Base-by-base conservation (phyloP, 2,113 vertebrate species). In the Prinia subflava region DNA sequence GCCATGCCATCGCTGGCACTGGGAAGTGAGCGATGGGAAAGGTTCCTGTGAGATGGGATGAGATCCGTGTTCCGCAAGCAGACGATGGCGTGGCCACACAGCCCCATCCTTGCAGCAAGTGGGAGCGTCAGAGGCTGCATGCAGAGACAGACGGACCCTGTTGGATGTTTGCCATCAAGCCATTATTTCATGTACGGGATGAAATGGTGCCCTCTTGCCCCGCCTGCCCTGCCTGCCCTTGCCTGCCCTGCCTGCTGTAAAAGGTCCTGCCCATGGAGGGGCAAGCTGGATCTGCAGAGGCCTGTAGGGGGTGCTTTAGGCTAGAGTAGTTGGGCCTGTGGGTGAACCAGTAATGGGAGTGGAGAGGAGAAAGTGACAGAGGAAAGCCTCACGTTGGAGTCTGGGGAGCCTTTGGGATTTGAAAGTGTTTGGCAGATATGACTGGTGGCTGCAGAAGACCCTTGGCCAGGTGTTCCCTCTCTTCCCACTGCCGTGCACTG, bases 131-230 rank as follows among this genome's bases (percentile, higher is more conserved):
- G 52, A 37, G 42, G 25, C 42, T 79, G 28, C 28, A 24, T 47
- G 22, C 75, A n/a, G 47, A 46, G 52, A 25, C 2, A 7, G 13
- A 12, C 0, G 0, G 33, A 80, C 49, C 30, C 41, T 83, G 53
- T 7, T 39, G 59, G 27, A 33, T 0, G 0, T 5, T 76, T 59
- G 25, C 16, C 50, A 20, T 18, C 0, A 0, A n/a, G 46, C 7
- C 41, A 30, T 23, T 62, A 39, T 49, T 87, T 62, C 0, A 0
- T 20, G n/a, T 14, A 3, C 7, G 47, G 56, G 7, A 57, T 63
- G 37, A 79, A 70, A 71, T 3, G 33, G 35, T 59, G 47, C 25
- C 22, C 30, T 6, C 21, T 18, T 37, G 49, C 20, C 31, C 75
- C 57, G 11, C 31, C 41, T 27, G 39, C 33, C 56, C 28, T 64